Evolutionary conservation across 2,113 vertebrate genomes (phyloP), one percentile per base, ranked within the genome.

Genomic region (Dolichotis patagonum): DNA sequence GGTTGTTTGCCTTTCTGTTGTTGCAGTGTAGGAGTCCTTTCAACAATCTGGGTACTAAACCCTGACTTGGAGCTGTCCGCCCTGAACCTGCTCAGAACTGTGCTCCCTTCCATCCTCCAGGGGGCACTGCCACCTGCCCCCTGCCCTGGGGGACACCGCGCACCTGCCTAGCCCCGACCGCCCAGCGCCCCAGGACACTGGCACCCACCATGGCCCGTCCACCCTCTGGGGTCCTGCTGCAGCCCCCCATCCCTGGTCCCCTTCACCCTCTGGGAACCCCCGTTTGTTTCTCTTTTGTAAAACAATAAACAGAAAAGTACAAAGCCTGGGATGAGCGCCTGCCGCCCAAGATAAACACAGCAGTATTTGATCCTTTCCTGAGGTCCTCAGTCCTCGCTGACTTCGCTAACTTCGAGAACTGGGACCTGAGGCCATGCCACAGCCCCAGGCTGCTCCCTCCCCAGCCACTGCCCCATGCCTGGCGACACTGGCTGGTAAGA

Each of bases 261-360:
- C 1, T 49, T 60, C 58, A 11, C 46, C 54, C 52, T 19, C 82
- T 7, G 16, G 20, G 14, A 56, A 56, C 12, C 14, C 14, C 16
- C 56, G 19, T 75, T 73, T 63, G 81, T 56, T n/a, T 28, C 65
- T 85, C 81, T 94, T 38, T 78, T 88, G 80, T 56, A 62, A 89
- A 93, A 87, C 54, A 75, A 71, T 84, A 86, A 7, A 58, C 65
- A 82, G 60, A 83, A 60, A 93, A 78, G 91, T 58, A 94, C 71
- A 65, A 90, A 82, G 46, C 7, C 4, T 1, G 30, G 43, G 73
- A 73, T 0, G 9, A 46, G 71, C 1, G n/a, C 19, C 43, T 2
- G 2, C 26, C 10, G 14, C 3, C 52, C 49, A 0, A 43, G 65
- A 38, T 0, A 41, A 19, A 35, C 0, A 12, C 9, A 4, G 12